Conservation (phyloP, 2,113 vertebrate species). For the Bolborhynchus lineola region DNA sequence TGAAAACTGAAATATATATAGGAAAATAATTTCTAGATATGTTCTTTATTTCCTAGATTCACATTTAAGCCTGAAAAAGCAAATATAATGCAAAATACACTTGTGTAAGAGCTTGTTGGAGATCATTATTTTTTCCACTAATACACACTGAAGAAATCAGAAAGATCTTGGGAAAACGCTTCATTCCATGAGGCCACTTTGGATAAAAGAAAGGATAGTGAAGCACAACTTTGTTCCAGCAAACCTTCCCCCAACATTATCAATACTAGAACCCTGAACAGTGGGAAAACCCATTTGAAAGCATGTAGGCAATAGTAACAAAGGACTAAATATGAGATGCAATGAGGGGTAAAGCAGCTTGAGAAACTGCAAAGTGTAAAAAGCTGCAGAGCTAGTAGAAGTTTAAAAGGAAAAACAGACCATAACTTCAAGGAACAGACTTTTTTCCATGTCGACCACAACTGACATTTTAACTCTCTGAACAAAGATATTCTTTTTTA, state of each 20-base stretch:
- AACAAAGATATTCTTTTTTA: background rate
- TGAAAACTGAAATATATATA: background rate
- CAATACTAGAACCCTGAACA: background rate
- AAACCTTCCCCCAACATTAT: background rate
- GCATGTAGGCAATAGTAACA: background rate
- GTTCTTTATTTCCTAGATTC: background rate
- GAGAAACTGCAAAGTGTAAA: background rate
- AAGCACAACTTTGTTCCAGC: background rate
- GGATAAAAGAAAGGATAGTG: background rate
- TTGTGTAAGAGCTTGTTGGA: background rate
- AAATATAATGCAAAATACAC: background rate
- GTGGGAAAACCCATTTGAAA: background rate
- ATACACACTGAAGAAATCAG: background rate
- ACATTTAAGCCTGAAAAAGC: background rate
- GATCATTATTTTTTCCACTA: background rate
- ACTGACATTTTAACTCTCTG: background rate
- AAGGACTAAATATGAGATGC: background rate
- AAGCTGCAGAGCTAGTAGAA: background rate
- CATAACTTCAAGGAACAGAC: background rate
- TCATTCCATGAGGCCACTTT: background rate
- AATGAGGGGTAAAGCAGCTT: background rate
- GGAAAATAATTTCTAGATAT: background rate
- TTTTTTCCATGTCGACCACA: background rate
- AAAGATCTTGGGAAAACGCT: background rate
- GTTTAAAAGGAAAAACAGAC: background rate